Evolutionary conservation across 1,140 invertebrate genomes (phyloP).

Genomic region (Bombyx mori): DNA sequence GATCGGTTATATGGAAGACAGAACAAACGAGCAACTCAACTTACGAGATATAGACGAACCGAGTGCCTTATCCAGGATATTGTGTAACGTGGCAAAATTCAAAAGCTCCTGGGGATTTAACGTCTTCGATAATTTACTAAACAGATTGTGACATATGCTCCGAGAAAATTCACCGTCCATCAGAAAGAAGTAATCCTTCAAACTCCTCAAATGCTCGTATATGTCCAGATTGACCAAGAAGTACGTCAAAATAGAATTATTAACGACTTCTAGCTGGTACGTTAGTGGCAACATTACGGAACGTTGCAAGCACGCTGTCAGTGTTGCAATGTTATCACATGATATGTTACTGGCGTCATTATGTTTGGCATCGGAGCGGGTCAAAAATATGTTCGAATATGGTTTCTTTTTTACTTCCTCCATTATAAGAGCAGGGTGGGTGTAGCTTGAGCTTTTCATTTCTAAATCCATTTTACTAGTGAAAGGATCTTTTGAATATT

Average conservation of each 20-base stretch:
- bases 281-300: slow-evolving; percentile 78
- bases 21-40: slow-evolving; percentile 8
- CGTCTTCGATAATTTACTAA: slow-evolving; percentile 75
- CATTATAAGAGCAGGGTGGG: slow-evolving; percentile 53
- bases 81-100: slow-evolving; percentile 77
- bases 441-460: slow-evolving; percentile 38
- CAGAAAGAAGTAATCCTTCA: slow-evolving; percentile 82
- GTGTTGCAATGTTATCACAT: slow-evolving; percentile 67
- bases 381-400: slow-evolving; percentile 54
- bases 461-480: slow-evolving; percentile 38
- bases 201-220: slow-evolving; percentile 77
- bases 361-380: slow-evolving; percentile 31
- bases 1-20: too few relatives aligned
- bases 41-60: slow-evolving; percentile 66
- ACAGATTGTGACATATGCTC: slow-evolving; percentile 77
- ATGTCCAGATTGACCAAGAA: slow-evolving; percentile 77
- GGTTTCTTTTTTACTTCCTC: slow-evolving; percentile 56
- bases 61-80: slow-evolving; percentile 77
- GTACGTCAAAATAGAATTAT: slow-evolving; percentile 79
- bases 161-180: slow-evolving; percentile 83
- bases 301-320: slow-evolving; percentile 76
- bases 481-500: slow-evolving; percentile 43
- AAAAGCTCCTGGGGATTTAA: slow-evolving; percentile 76
- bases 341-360: slow-evolving; percentile 34
- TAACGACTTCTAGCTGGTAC: slow-evolving; percentile 78